Evolutionary conservation across 2,113 vertebrate species (phyloP), one percentile per base, ranked within the genome.

Genomic region (Otocyon megalotis): DNA sequence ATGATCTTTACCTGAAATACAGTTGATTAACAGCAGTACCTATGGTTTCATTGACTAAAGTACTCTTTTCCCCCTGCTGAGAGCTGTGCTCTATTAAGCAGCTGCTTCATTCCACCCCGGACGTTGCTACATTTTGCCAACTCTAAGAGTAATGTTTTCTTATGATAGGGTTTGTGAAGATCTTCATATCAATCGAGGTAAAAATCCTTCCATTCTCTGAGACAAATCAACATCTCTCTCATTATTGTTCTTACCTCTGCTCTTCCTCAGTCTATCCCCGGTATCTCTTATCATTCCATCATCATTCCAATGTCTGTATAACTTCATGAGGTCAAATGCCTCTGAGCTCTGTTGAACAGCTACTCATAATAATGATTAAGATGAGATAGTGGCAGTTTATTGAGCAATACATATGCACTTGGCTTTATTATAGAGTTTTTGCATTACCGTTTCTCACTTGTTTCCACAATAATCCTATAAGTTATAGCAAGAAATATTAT

Each of bases 1-100:
- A 89, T 87, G 65, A 86, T 94, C 71, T 95, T 97, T 94, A 96
- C 95, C 96, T 97, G 96, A 95, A 96, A 97, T 50, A 58, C 84
- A 76, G 92, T 97, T 97, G 87, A 97, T 97, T 87, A 96, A 95
- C 88, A 82, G 14, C 3, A 26, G 48, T 88, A 67, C 74, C 79
- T 77, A 24, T 48, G 37, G 69, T 58, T 97, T 94, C 1, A 15
- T 96, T 95, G 86, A 71, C 85, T 93, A 24, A 93, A 65, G 82
- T 62, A 22, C 53, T 58, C 37, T 50, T 74, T 65, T 54, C 15
- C 20, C 19, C 53, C 84, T 67, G 63, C 85, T 83, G 88, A 88
- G 93, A 91, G 22, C 71, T 77, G 37, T 53, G 71, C 43, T 76
- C 71, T 54, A 19, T 48, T 86, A 72, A 79, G 32, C 95, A 97